Base-by-base conservation (phyloP, 2,797 vertebrate species). In the Pseudochromis fuscus region DNA sequence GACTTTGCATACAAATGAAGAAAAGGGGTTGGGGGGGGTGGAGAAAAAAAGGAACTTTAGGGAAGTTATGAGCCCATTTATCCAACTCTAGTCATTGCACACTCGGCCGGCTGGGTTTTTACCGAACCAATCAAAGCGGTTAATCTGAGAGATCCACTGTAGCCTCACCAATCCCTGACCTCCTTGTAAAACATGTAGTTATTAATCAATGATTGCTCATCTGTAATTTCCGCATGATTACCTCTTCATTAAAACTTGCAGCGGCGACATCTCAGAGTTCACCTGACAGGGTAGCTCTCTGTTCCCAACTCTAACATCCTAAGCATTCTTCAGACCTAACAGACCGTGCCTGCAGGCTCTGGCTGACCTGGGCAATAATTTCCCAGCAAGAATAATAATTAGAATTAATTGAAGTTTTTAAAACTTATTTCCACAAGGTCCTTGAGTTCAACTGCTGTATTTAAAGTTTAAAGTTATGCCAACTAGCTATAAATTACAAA, bases 1-100 rank as follows among this genome's bases (percentile, higher is more conserved):
- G 82, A 90, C 87, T 93, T 91, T 91, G 89, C 92, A 93, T 94
- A 91, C 91, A 92, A 93, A 94, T 93, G 87, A 93, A 90, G 86
- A 80, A 84, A 88, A 74, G 63, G 59, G 82, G 78, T 72, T 62
- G 79, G 82, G 81, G 63, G 74, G 68, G 78, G 83, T 65, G 81
- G 73, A 77, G 84, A 52, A 30, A 85, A 85, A 84, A 87, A 77
- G 56, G 82, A 92, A 93, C 89, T 93, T 92, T 88, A 88, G 75
- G 79, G 86, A 90, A 94, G 89, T 92, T 91, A 91, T 90, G 87
- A 89, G 90, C 77, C 79, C 90, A 92, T 93, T 92, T 92, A 91
- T 93, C 88, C 88, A 91, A 88, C 85, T 87, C 79, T 77, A 90
- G 85, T 88, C 89, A 86, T 73, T 80, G 78, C 78, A 75, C 76